phyloP scores from a whole-genome alignment of 2,113 vertebrate genomes.

The Neotragus pygmaeus region DNA sequence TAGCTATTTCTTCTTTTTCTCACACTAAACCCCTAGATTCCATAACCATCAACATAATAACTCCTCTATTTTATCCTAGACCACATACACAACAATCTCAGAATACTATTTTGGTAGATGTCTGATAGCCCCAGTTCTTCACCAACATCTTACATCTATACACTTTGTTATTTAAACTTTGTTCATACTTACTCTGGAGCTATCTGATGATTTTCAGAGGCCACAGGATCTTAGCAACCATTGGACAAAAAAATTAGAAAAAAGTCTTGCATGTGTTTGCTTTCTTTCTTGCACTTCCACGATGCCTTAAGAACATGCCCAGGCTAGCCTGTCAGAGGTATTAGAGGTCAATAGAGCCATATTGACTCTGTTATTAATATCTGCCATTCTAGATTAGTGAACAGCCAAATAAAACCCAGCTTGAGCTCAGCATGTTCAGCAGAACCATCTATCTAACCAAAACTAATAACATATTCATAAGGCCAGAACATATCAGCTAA shows the following conservation, averaged over 20 bases:
- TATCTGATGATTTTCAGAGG: background rate
- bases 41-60: background rate
- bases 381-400: background rate
- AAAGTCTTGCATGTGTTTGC: background rate
- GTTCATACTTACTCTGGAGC: background rate
- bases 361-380: background rate
- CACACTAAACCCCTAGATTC: background rate
- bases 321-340: background rate
- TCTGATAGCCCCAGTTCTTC: background rate
- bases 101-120: background rate
- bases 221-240: background rate
- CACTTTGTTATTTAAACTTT: background rate
- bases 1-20: background rate
- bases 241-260: background rate
- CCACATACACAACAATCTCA: background rate
- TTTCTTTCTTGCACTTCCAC: background rate
- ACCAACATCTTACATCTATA: background rate
- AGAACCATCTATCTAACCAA: background rate
- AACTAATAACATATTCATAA: background rate
- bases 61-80: background rate
- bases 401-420: background rate
- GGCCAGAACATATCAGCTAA: background rate
- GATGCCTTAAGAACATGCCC: background rate
- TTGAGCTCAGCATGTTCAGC: background rate
- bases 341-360: background rate